phyloP scores from a whole-genome alignment of 2,888 invertebrate species.

The Nemotelus pantherinus region DNA sequence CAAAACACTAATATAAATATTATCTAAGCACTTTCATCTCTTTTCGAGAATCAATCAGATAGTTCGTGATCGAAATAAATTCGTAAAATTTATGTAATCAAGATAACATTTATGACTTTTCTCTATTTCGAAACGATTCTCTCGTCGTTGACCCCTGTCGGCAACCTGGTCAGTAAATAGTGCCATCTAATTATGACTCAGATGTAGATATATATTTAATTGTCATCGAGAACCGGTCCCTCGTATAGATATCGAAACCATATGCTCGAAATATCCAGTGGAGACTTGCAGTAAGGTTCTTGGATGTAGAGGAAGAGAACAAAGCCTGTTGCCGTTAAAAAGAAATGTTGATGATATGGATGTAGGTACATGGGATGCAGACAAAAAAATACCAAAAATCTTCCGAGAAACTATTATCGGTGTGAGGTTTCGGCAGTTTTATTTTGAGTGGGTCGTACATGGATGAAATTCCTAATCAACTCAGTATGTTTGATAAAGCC shows the following conservation, averaged over 20 bases:
- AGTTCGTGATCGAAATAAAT: slow-evolving; percentile 14
- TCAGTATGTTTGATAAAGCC: too few species aligned
- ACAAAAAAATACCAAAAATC: background rate
- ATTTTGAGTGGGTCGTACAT: too few species aligned
- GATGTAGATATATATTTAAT: background rate
- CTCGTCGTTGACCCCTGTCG: too few species aligned
- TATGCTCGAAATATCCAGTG: too few species aligned
- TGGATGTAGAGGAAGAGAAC: too few species aligned
- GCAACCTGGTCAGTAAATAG: background rate
- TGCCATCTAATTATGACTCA: slow-evolving; percentile 1
- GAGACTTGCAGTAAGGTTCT: too few species aligned
- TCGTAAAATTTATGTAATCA: slow-evolving; percentile 18
- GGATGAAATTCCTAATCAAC: too few species aligned
- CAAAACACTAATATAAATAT: background rate
- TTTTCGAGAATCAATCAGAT: background rate
- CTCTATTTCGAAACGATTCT: too few species aligned
- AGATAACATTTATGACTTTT: background rate
- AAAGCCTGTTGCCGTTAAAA: too few species aligned
- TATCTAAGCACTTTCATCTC: slow-evolving; percentile 17
- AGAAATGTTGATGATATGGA: background rate
- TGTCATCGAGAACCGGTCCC: background rate
- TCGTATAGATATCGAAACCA: too few species aligned
- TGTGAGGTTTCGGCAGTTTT: too few species aligned
- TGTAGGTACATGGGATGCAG: background rate
- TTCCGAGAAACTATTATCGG: background rate